Base-by-base conservation (phyloP, 2,113 vertebrate species). In the Hoplias malabaricus region DNA sequence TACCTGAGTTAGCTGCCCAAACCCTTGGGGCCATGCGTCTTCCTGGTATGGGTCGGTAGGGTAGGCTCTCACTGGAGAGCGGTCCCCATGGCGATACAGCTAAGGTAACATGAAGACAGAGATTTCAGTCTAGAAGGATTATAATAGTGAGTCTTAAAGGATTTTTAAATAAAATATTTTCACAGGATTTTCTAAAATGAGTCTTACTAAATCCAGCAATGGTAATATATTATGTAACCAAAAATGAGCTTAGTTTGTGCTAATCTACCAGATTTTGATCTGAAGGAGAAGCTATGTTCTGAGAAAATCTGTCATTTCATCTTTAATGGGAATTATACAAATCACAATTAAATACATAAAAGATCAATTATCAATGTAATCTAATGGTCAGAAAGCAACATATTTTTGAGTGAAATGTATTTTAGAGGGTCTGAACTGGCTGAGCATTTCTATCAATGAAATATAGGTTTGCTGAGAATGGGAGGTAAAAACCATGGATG, bases 11-110 rank as follows among this genome's bases (percentile, higher is more conserved):
- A 99, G 93, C 84, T 99, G 97, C 23, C 96, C 97, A 75, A 96
- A 96, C 8, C 97, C 97, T 65, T 98, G 96, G 0, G 96, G 95
- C 97, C 97, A 98, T 69, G 77, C 89, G 3, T 79, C 84, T 88
- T 98, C 97, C 79, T 95, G 93, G 88, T 96, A 57, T 0, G 93
- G 94, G 83, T 99, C 96, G 13, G 92, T 94, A 5, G 97, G 97
- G 70, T 93, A 99, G 3, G 94, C 83, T 88, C 90, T 94, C 77
- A 98, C 86, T 1, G 97, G 94, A 5, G 97, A 98, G 5, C 97
- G 89, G 88, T 99, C 97, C 4, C 97, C 97, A 79, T 99, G 96
- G 0, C 97, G 93, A 85, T 96, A 99, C 48, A 98, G 73, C 97
- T 99, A 40, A 56, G 21, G 12, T 19, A 38, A 75, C 19, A 16